phyloP scores from a whole-genome alignment of 2,113 vertebrate species.

The Vireo altiloquus region DNA sequence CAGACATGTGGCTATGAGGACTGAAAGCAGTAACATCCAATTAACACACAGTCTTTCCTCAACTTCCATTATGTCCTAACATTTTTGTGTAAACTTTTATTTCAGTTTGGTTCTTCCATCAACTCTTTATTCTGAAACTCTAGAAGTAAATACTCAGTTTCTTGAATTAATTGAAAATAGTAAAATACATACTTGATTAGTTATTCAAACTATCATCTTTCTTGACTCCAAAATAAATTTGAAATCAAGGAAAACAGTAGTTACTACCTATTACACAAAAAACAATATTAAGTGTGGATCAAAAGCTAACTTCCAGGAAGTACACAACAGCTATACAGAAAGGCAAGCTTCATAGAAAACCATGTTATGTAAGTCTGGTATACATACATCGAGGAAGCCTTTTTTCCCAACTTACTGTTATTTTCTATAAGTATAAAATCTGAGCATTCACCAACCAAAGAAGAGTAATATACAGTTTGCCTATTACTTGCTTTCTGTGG shows the following conservation, averaged over 20 bases:
- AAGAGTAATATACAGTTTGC: neutral
- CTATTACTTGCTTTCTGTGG: neutral
- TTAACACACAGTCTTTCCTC: accelerated
- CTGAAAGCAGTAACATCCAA: neutral
- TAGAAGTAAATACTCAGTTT: neutral
- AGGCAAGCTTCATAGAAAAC: neutral
- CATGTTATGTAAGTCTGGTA: neutral
- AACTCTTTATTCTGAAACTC: neutral
- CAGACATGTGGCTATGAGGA: neutral
- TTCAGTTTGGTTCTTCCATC: neutral
- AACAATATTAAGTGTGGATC: neutral
- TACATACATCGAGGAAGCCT: neutral
- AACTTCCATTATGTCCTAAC: neutral
- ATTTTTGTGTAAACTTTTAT: neutral
- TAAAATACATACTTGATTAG: neutral
- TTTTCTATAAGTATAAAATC: neutral
- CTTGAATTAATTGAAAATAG: neutral
- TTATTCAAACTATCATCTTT: neutral
- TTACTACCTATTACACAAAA: neutral
- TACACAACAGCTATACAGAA: neutral
- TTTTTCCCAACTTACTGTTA: neutral
- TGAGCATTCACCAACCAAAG: neutral
- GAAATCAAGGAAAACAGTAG: neutral
- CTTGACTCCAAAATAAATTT: neutral
- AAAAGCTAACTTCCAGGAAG: neutral